These are phyloP conservation scores for Zaprionus obscuricornis DNA, from an alignment of 2,888 invertebrate species.

Conservation along the genomic window DNA sequence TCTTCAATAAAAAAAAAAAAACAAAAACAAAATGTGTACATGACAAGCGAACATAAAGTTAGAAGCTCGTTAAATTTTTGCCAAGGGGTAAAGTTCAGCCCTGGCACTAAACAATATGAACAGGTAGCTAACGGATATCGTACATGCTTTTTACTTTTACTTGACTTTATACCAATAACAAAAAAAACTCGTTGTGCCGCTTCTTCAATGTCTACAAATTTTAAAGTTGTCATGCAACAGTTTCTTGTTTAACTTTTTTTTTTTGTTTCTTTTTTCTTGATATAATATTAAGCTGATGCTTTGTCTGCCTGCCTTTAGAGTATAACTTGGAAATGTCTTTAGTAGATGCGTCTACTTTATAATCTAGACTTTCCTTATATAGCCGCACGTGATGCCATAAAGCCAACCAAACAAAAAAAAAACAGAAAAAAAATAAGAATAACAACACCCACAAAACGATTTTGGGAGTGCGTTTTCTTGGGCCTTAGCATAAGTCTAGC, in stretches of 20 bases:
- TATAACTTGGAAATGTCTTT: too few species aligned
- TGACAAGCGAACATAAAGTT: conserved; percentile 79
- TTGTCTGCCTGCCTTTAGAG: too few species aligned
- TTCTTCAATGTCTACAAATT: too few species aligned
- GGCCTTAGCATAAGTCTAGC: conserved; percentile 52
- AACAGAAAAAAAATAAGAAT: too few species aligned
- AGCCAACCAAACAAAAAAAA: too few species aligned
- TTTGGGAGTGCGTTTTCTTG: conserved; percentile 32
- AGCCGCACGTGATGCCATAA: conserved; percentile 57
- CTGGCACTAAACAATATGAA: conserved; percentile 22
- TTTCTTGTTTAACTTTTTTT: conserved; percentile 10
- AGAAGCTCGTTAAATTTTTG: conserved; percentile 74
- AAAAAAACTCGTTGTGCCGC: too few species aligned
- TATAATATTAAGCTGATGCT: too few species aligned
- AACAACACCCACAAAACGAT: conserved; percentile 30
- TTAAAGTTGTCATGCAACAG: conserved; percentile 49
- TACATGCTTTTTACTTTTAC: conserved; percentile 63
- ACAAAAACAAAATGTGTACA: conserved; percentile 76
- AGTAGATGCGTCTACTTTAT: conserved; percentile 43
- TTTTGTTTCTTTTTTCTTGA: too few species aligned
- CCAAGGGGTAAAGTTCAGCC: conserved; percentile 58
- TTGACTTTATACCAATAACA: too few species aligned
- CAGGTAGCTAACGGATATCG: conserved; percentile 21
- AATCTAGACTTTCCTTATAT: conserved; percentile 38
- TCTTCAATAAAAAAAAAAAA: conserved; percentile 70